Percentiles rank a stretch among this genome's conserved stretches.
These are phyloP conservation scores for Thecocarcelia acutangulata DNA, from an alignment of 2,888 invertebrate genomes.

Conservation along the genomic window DNA sequence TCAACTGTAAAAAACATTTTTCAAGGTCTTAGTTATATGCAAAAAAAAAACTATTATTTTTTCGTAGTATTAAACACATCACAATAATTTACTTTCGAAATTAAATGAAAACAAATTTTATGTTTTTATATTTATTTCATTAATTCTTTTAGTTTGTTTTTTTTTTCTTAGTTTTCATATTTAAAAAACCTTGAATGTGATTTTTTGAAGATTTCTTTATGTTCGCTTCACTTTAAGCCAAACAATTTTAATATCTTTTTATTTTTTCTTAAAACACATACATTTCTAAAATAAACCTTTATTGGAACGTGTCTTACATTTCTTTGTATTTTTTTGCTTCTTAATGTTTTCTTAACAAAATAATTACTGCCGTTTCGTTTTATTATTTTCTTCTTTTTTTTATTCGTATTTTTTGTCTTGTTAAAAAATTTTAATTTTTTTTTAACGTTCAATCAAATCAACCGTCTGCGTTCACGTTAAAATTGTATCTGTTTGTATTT, in stretches of 20 bases:
- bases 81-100: too few relatives aligned
- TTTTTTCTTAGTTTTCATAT: too few relatives aligned
- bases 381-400: conserved; percentile 36
- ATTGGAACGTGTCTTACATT: conserved; percentile 44
- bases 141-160: neutral
- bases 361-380: conserved; percentile 16
- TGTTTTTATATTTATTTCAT: too few relatives aligned
- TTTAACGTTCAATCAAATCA: conserved; percentile 14
- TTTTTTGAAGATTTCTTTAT: too few relatives aligned
- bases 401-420: too few relatives aligned
- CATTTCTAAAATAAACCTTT: neutral
- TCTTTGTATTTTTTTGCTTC: conserved; percentile 15
- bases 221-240: conserved; percentile 6
- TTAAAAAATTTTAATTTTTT: conserved; percentile 14
- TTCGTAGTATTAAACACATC: too few relatives aligned
- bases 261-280: neutral
- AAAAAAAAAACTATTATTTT: too few relatives aligned
- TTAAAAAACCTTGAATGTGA: neutral
- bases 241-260: neutral
- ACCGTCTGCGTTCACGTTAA: conserved; percentile 60
- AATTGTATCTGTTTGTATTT: conserved; percentile 63
- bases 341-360: neutral
- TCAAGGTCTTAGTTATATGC: too few relatives aligned
- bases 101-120: too few relatives aligned
- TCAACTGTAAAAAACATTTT: too few relatives aligned